These are phyloP conservation scores for Cerastoderma edule DNA, from an alignment of 2,888 invertebrate species.

Conservation along the genomic window DNA sequence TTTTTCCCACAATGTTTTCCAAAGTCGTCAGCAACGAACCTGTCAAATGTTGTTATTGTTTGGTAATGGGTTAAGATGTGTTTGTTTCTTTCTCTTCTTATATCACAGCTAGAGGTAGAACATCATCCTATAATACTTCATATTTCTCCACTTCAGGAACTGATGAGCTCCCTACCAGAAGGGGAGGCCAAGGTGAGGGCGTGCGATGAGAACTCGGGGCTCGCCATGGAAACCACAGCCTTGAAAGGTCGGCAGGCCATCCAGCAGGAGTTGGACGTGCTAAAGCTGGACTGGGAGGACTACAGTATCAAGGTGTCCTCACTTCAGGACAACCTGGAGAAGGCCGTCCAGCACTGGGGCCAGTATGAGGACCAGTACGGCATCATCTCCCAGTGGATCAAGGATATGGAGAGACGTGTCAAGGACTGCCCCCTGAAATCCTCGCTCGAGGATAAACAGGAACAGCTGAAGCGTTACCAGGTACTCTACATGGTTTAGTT, in stretches of 20 bases:
- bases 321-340: constrained; percentile 90
- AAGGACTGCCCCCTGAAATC: constrained; percentile 94
- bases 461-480: constrained; percentile 89
- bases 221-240: constrained; percentile 87
- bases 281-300: constrained; percentile 79
- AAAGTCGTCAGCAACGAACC: too few species aligned
- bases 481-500: too few species aligned
- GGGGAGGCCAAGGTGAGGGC: constrained; percentile 87
- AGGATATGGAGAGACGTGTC: constrained; percentile 92
- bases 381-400: constrained; percentile 93
- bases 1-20: too few species aligned
- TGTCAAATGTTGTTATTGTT: too few species aligned
- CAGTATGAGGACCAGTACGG: constrained; percentile 93
- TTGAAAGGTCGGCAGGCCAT: constrained; percentile 79
- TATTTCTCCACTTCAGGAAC: constrained; percentile 82
- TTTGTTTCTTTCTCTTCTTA: too few species aligned
- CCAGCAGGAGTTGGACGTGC: constrained; percentile 77
- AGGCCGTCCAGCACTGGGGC: constrained; percentile 92
- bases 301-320: constrained; percentile 85
- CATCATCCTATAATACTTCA: background rate
- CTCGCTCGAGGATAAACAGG: constrained; percentile 91
- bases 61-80: too few species aligned
- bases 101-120: too few species aligned
- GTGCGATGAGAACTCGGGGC: constrained; percentile 87
- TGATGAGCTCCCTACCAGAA: constrained; percentile 86